Evolutionary conservation across 2,797 vertebrate genomes (phyloP), one percentile per base, ranked within the genome.

Genomic region (Streptopelia turtur): DNA sequence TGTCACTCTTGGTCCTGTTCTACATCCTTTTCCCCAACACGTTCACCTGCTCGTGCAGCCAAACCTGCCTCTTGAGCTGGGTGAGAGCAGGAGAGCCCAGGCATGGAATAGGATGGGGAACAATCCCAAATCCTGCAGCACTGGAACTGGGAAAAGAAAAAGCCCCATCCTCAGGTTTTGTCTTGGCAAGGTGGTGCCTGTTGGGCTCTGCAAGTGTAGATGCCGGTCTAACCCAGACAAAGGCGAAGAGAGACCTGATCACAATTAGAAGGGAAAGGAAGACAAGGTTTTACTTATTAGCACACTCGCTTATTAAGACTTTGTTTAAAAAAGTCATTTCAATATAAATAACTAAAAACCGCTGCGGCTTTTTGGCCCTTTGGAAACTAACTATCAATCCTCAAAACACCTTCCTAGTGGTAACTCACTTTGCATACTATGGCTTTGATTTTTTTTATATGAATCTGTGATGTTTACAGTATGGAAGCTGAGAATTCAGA

Each of bases 31-130:
- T 33, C 64, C 64, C 33, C 17, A 6, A 8, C 30, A 35, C 7
- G 4, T n/a, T 13, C 30, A 4, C 2, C 1, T 16, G 8, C 43
- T 16, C 6, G 15, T 1, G 11, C 20, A 39, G 47, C 24, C 53
- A 25, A 68, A 3, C 9, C 6, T 56, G 8, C 17, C 20, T 60
- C 83, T 41, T 25, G 33, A 57, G 30, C n/a, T 75, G 6, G 52
- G 70, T 16, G 5, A 18, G 25, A 16, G n/a, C 31, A 92, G 16
- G 23, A 43, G 41, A 41, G 7, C 22, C 60, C 41, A 41, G 50
- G 31, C 37, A 18, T 31, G 33, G 65, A 61, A 55, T 39, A 2
- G 12, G 50, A 8, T 13, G 28, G 11, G 1, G 6, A 7, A 15
- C 9, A 5, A 3, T 9, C 79, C 43, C n/a, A 50, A 61, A 63